A percentile compares a stretch with the other conserved stretches of the same genome.
Conservation (phyloP, 2,113 vertebrate species). For the Puntigrus tetrazona region DNA sequence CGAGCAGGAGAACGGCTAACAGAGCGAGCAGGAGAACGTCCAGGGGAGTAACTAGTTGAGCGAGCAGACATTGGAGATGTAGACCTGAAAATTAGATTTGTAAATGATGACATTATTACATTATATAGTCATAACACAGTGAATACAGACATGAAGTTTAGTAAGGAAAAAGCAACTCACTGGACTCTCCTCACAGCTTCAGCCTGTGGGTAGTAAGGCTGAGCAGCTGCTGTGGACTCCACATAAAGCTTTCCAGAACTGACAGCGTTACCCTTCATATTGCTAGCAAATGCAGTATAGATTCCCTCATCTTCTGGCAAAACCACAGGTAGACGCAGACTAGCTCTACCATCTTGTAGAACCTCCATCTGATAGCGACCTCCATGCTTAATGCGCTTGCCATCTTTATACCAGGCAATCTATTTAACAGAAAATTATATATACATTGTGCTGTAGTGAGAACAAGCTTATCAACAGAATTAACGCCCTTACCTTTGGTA, state of each 20-base stretch:
- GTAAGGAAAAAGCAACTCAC: conserved; percentile 66
- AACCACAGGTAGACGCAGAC: conserved; percentile 86
- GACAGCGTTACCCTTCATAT: conserved; percentile 92
- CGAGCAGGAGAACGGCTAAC: conserved; percentile 87
- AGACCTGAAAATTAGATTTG: conserved; percentile 76
- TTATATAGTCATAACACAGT: neutral
- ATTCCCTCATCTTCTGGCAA: conserved; percentile 95
- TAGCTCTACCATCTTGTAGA: conserved; percentile 90
- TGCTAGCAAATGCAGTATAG: conserved; percentile 91
- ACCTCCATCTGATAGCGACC: conserved; percentile 88
- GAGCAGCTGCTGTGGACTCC: conserved; percentile 84
- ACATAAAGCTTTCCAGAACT: conserved; percentile 95
- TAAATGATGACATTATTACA: neutral
- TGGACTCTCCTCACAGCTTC: conserved; percentile 88
- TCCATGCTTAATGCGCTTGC: conserved; percentile 86
- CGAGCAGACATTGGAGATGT: conserved; percentile 86
- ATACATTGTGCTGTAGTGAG: neutral
- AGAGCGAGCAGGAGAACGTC: conserved; percentile 86
- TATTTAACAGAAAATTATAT: conserved; percentile 56
- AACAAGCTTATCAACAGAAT: neutral
- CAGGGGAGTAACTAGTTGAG: conserved; percentile 80
- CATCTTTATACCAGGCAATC: conserved; percentile 98
- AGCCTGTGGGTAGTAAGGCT: conserved; percentile 86
- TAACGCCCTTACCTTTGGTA: conserved; percentile 85
- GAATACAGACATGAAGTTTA: neutral